Evolutionary conservation across 2,888 invertebrate species (phyloP).

Genomic region (Drosophila peninsularis): DNA sequence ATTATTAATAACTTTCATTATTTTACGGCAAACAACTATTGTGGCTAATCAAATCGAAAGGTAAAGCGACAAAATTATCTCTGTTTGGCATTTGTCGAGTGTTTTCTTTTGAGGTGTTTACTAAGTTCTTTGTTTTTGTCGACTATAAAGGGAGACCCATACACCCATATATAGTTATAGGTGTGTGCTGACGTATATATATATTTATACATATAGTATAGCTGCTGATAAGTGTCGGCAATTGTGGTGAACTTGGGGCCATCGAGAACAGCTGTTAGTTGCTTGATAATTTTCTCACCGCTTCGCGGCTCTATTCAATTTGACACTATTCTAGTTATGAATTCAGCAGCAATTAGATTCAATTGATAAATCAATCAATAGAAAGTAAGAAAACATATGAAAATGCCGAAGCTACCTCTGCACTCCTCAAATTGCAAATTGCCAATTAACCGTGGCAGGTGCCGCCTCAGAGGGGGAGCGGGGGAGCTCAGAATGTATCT

Average conservation of each 20-base stretch:
- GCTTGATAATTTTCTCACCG: conserved; percentile 44
- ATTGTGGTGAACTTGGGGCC: conserved; percentile 33
- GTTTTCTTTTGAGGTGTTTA: conserved; percentile 19
- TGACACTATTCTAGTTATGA: conserved; percentile 54
- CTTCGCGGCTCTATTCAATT: conserved; percentile 57
- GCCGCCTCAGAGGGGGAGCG: conserved; percentile 8
- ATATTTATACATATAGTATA: not conserved
- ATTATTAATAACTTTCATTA: conserved; percentile 6
- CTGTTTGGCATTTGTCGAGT: conserved; percentile 19
- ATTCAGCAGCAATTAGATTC: conserved; percentile 69
- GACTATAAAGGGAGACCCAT: not conserved
- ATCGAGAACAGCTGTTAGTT: conserved; percentile 25
- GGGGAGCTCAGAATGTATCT: conserved; percentile 12
- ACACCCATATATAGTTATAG: not conserved
- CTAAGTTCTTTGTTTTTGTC: conserved; percentile 30
- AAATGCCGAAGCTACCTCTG: conserved; percentile 31
- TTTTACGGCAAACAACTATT: conserved; percentile 9
- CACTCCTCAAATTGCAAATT: conserved; percentile 32
- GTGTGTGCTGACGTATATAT: not conserved
- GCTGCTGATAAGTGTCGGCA: conserved; percentile 38
- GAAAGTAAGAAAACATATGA: not conserved
- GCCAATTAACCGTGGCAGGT: conserved; percentile 70
- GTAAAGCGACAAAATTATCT: conserved; percentile 29
- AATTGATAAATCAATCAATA: conserved; percentile 59
- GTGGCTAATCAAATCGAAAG: conserved; percentile 9